Percentiles rank a stretch among this genome's conserved stretches.
phyloP scores from a whole-genome alignment of 1,140 invertebrate species.

The Drosophila mauritiana region DNA sequence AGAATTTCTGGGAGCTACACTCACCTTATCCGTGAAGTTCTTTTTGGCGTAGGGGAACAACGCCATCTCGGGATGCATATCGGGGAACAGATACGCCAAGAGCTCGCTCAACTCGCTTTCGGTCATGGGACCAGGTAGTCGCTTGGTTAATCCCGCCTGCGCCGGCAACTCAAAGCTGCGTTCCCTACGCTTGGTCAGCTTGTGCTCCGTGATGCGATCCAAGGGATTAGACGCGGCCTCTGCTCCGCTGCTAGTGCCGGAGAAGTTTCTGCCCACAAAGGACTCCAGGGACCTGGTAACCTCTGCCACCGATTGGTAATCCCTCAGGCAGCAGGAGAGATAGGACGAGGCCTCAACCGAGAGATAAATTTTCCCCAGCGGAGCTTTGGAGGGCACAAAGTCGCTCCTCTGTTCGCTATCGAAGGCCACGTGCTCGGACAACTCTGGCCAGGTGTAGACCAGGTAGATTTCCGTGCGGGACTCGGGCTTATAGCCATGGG shows the following conservation, averaged over 20 bases:
- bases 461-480: slow-evolving; percentile 91
- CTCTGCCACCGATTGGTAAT: slow-evolving; percentile 86
- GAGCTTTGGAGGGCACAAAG: slow-evolving; percentile 93
- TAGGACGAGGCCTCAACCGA: slow-evolving; percentile 88
- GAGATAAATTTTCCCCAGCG: slow-evolving; percentile 90
- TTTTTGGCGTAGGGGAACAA: slow-evolving; percentile 80
- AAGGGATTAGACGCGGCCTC: slow-evolving; percentile 58
- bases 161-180: slow-evolving; percentile 54
- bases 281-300: slow-evolving; percentile 86
- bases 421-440: slow-evolving; percentile 94
- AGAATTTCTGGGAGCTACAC: not conserved
- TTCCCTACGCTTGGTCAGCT: slow-evolving; percentile 30
- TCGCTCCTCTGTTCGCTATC: slow-evolving; percentile 95
- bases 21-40: slow-evolving; percentile 71
- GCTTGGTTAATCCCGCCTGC: slow-evolving; percentile 53
- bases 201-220: slow-evolving; percentile 64
- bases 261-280: slow-evolving; percentile 86
- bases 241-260: slow-evolving; percentile 58
- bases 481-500: slow-evolving; percentile 93
- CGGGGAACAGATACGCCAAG: slow-evolving; percentile 94
- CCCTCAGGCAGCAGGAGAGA: slow-evolving; percentile 88
- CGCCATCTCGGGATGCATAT: slow-evolving; percentile 89
- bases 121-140: slow-evolving; percentile 89
- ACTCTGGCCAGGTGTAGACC: slow-evolving; percentile 94
- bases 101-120: slow-evolving; percentile 91